Conservation (phyloP, 2,888 invertebrate genomes). For the Campopleginae sp. region DNA sequence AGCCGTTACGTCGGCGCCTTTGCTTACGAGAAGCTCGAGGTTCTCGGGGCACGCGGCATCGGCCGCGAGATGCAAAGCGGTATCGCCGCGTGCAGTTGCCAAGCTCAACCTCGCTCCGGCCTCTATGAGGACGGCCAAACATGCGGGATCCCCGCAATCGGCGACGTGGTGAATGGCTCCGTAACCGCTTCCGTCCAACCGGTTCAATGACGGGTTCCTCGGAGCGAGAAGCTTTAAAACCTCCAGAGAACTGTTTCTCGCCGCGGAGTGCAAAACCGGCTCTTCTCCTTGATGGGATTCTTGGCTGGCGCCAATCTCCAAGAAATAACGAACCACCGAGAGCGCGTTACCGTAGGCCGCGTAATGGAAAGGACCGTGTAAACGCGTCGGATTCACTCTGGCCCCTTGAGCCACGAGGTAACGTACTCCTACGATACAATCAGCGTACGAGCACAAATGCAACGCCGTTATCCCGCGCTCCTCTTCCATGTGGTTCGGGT, state of each 20-base stretch:
- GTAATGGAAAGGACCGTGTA: constrained; percentile 94
- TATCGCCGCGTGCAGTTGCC: constrained; percentile 90
- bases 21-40: constrained; percentile 89
- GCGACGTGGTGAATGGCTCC: constrained; percentile 93
- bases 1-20: constrained; percentile 90
- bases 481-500: constrained; percentile 89
- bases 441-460: constrained; percentile 92
- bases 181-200: constrained; percentile 90
- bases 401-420: constrained; percentile 89
- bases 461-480: constrained; percentile 90
- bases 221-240: constrained; percentile 91
- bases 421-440: constrained; percentile 89
- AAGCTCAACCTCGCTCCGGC: constrained; percentile 90
- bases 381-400: constrained; percentile 89
- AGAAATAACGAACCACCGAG: constrained; percentile 91
- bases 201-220: constrained; percentile 91
- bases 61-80: constrained; percentile 93
- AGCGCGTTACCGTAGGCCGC: constrained; percentile 95
- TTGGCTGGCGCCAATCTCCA: constrained; percentile 89
- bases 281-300: constrained; percentile 89
- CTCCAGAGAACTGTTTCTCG: constrained; percentile 92
- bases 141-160: constrained; percentile 91
- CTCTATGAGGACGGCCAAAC: constrained; percentile 90
- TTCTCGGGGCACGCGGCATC: constrained; percentile 94
- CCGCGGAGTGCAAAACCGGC: constrained; percentile 93